phyloP scores from a whole-genome alignment of 2,113 vertebrate genomes.

The Antigone vipio region DNA sequence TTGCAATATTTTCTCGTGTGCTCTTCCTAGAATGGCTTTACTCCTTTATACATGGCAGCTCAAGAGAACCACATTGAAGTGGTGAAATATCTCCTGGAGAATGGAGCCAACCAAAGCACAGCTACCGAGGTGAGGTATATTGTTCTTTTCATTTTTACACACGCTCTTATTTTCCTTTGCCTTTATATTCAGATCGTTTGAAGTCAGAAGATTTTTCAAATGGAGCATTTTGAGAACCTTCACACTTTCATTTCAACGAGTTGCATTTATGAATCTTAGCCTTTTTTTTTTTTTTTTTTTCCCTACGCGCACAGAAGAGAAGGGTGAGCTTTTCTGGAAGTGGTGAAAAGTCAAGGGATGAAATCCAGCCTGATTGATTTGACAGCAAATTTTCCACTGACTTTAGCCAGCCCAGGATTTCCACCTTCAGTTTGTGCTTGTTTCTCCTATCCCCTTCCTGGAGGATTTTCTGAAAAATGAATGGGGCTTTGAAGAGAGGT shows the following conservation, averaged over 20 bases:
- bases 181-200: background rate
- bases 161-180: background rate
- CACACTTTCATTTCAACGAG: background rate
- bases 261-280: background rate
- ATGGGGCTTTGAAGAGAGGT: background rate
- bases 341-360: background rate
- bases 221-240: background rate
- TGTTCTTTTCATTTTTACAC: background rate
- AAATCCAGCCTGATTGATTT: background rate
- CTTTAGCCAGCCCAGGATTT: background rate
- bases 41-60: constrained; percentile 97
- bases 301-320: background rate
- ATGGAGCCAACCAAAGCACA: constrained; percentile 97
- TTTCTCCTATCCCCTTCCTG: background rate
- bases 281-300: background rate
- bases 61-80: constrained; percentile 98
- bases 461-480: background rate
- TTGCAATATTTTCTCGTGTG: background rate
- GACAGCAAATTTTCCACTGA: background rate
- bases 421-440: background rate
- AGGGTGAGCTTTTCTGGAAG: background rate
- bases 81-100: constrained; percentile 93
- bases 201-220: background rate
- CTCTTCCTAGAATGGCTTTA: constrained; percentile 92
- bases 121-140: constrained; percentile 87